Conservation (phyloP, 2,113 vertebrate species). For the Galemys pyrenaicus region DNA sequence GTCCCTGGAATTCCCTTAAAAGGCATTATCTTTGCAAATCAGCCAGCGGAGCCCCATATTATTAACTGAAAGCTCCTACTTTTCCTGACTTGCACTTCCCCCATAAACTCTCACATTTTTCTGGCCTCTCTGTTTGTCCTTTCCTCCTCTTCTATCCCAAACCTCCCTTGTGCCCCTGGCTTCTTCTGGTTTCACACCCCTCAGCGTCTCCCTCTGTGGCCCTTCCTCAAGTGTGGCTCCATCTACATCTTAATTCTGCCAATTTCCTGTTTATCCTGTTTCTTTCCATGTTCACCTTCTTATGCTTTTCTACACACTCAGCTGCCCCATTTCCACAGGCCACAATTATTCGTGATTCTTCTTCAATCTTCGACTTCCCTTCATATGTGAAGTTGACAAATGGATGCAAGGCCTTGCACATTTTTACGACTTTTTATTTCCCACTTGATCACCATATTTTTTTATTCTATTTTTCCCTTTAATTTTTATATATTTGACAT, state of each 20-base stretch:
- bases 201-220: accelerated
- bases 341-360: not conserved
- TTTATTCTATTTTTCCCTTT: too few species aligned
- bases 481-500: too few species aligned
- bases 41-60: not conserved
- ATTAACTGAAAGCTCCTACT: too few species aligned
- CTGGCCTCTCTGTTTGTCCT: not conserved
- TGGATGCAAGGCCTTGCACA: not conserved
- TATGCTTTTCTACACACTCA: accelerated
- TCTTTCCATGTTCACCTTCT: not conserved
- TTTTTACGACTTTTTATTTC: not conserved
- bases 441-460: not conserved
- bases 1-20: not conserved
- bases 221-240: too few species aligned
- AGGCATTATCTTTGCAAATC: not conserved
- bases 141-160: too few species aligned
- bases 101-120: too few species aligned
- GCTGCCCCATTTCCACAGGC: accelerated
- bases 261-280: not conserved
- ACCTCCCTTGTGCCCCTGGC: too few species aligned
- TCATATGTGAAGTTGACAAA: not conserved
- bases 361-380: not conserved
- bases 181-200: too few species aligned
- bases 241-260: too few species aligned
- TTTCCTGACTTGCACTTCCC: too few species aligned